Evolutionary conservation across 2,888 invertebrate species (phyloP).

Genomic region (Geophilus truncorum): DNA sequence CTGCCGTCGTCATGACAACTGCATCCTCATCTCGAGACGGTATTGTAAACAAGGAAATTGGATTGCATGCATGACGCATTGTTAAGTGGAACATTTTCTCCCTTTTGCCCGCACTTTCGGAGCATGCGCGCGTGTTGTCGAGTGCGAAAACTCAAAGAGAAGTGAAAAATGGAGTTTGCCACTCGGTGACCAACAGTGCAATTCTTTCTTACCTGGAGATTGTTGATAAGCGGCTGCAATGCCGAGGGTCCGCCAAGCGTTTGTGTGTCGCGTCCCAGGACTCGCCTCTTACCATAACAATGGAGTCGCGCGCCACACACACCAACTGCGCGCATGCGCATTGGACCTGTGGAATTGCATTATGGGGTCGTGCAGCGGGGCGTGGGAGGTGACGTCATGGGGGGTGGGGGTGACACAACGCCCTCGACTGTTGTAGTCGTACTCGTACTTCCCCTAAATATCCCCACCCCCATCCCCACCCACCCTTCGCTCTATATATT

Average conservation of each 20-base stretch:
- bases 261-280: conserved; percentile 21
- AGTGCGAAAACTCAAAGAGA: not conserved
- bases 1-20: not conserved
- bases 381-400: conserved; percentile 27
- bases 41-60: conserved; percentile 14
- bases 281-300: conserved; percentile 27
- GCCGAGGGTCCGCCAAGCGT: conserved; percentile 21
- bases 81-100: not conserved
- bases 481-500: not conserved
- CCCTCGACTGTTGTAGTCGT: not conserved
- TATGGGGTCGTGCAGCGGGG: conserved; percentile 22
- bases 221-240: not conserved
- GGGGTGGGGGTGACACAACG: conserved; percentile 12
- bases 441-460: not conserved
- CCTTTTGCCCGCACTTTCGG: not conserved
- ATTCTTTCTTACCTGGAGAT: conserved; percentile 7
- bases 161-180: not conserved
- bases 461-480: not conserved
- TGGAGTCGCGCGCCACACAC: conserved; percentile 22
- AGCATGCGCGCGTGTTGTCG: not conserved
- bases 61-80: conserved; percentile 1
- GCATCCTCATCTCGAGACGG: conserved; percentile 21
- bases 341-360: conserved; percentile 27
- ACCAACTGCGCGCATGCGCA: conserved; percentile 27
- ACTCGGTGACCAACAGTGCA: not conserved